These are phyloP conservation scores for Aphrophora alni DNA, from an alignment of 2,888 invertebrate species.

Conservation along the genomic window DNA sequence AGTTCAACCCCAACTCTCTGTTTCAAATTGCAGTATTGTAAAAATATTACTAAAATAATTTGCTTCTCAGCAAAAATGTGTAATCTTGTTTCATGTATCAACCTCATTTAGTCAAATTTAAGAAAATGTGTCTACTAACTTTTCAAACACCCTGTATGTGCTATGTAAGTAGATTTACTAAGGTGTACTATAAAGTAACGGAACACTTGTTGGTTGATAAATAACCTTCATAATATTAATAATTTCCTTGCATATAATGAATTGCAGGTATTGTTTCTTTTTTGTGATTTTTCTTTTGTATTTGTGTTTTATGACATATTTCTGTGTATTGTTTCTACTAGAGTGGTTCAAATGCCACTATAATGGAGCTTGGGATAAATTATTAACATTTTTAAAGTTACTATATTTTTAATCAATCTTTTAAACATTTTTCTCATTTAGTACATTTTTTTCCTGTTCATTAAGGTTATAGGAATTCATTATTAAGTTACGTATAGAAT, in stretches of 20 bases:
- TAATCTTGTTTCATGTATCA: too few species aligned
- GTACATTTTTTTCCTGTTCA: too few species aligned
- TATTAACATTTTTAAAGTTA: not conserved
- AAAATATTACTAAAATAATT: too few species aligned
- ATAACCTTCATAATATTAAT: not conserved
- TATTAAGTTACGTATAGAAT: too few species aligned
- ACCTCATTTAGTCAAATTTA: too few species aligned
- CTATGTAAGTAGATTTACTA: not conserved
- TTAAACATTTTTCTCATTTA: too few species aligned
- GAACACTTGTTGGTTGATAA: not conserved
- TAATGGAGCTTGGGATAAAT: not conserved
- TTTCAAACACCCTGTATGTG: not conserved
- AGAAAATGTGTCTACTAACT: not conserved
- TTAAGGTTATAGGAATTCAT: too few species aligned
- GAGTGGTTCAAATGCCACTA: not conserved
- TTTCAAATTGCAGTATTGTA: too few species aligned
- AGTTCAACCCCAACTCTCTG: too few species aligned
- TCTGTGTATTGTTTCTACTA: not conserved
- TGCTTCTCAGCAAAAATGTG: too few species aligned
- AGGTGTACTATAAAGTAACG: not conserved
- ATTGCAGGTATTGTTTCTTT: not conserved
- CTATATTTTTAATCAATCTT: too few species aligned
- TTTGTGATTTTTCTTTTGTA: constrained; percentile 6
- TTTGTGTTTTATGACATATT: not conserved
- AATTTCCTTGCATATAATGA: not conserved